These are phyloP conservation scores for Melanitta fusca DNA, from an alignment of 2,797 vertebrate species.

Conservation along the genomic window DNA sequence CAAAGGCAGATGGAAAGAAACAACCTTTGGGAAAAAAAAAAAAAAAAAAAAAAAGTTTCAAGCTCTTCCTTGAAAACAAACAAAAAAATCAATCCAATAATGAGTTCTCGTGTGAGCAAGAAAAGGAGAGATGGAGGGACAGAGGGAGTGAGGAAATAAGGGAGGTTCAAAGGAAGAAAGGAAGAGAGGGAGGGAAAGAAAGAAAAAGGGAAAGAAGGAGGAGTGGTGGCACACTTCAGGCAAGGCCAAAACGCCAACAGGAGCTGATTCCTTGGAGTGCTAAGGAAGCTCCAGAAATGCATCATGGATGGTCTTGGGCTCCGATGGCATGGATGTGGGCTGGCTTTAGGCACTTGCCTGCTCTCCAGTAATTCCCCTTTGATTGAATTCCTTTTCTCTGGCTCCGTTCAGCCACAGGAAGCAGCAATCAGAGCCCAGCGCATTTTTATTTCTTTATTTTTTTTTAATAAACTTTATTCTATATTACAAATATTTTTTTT, in stretches of 20 bases:
- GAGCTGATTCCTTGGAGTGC: neutral
- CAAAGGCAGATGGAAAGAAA: neutral
- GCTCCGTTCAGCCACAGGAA: neutral
- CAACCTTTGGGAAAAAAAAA: too few relatives aligned
- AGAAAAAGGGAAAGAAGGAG: neutral
- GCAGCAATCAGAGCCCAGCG: slow-evolving; percentile 45
- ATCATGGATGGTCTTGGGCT: neutral
- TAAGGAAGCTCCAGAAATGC: neutral
- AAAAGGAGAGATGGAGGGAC: neutral
- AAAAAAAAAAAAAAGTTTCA: too few relatives aligned
- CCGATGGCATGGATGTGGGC: rapidly evolving
- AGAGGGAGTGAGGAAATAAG: too few relatives aligned
- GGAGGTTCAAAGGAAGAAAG: neutral
- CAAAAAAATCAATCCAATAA: neutral
- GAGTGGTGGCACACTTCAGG: neutral
- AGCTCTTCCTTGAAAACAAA: too few relatives aligned
- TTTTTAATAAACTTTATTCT: slow-evolving; percentile 99
- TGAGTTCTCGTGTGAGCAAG: too few relatives aligned
- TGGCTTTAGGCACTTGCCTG: neutral
- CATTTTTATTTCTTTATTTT: slow-evolving; percentile 87
- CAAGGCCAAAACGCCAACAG: neutral
- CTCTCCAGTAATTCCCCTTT: neutral
- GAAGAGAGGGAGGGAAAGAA: neutral
- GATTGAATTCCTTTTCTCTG: neutral
- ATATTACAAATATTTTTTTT: slow-evolving; percentile 99